phyloP scores from a whole-genome alignment of 2,888 invertebrate genomes.

The Caenorhabditis doughertyi region DNA sequence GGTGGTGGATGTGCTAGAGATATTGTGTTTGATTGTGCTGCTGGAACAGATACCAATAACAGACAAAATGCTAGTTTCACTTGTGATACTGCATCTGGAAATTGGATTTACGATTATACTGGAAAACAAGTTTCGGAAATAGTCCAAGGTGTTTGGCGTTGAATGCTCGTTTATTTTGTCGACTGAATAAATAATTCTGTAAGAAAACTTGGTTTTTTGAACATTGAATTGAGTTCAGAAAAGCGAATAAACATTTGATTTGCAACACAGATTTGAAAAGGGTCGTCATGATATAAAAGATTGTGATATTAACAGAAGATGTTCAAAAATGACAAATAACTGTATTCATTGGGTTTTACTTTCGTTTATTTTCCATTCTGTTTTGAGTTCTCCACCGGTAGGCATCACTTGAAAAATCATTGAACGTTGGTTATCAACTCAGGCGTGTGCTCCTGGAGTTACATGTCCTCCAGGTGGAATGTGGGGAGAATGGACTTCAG shows the following conservation, averaged over 20 bases:
- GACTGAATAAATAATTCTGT: constrained; percentile 12
- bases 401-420: background rate
- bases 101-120: constrained; percentile 16
- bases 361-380: background rate
- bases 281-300: background rate
- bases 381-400: constrained; percentile 1
- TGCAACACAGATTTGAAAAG: background rate
- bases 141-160: background rate
- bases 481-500: constrained; percentile 33
- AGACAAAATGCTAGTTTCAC: constrained; percentile 5
- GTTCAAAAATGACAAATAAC: background rate
- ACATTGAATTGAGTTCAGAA: background rate
- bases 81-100: background rate
- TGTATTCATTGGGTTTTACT: background rate
- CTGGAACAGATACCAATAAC: background rate
- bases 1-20: background rate
- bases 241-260: background rate
- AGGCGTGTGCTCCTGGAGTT: constrained; percentile 36
- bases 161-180: background rate
- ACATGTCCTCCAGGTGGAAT: constrained; percentile 41
- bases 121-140: background rate
- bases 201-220: background rate
- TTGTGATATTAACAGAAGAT: background rate
- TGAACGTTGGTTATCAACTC: background rate
- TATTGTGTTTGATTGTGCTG: background rate